Evolutionary conservation across 1,140 invertebrate genomes (phyloP).

Genomic region (Heliconius nattereri): DNA sequence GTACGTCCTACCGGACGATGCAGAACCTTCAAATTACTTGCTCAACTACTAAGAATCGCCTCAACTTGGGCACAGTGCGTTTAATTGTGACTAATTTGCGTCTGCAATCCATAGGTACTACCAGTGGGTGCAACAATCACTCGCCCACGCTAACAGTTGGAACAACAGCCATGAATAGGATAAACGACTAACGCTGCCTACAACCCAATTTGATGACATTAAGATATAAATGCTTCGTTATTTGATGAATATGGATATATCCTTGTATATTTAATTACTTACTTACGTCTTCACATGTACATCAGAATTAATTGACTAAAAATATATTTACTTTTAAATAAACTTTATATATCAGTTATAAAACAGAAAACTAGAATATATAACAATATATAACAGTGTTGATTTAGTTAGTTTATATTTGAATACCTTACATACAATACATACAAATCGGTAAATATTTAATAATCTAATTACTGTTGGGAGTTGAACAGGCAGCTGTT

Average conservation of each 20-base stretch:
- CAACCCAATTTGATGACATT: constrained; percentile 41
- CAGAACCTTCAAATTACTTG: neutral
- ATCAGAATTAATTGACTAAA: neutral
- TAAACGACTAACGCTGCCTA: constrained; percentile 46
- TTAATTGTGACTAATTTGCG: constrained; percentile 66
- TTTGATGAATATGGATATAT: neutral
- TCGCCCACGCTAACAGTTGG: constrained; percentile 54
- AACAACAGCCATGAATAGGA: constrained; percentile 60
- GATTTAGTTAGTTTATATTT: neutral
- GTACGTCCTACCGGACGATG: neutral
- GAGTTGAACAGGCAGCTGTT: constrained; percentile 19
- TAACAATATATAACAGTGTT: too few species aligned
- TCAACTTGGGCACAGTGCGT: constrained; percentile 36
- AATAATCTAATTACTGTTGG: neutral
- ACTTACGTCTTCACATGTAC: neutral
- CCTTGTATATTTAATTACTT: neutral
- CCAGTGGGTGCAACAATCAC: constrained; percentile 68
- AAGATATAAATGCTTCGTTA: constrained; percentile 17
- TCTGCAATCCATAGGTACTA: constrained; percentile 58
- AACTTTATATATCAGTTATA: too few species aligned
- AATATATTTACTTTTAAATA: too few species aligned
- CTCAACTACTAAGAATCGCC: constrained; percentile 23
- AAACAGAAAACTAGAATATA: too few species aligned
- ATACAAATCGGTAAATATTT: neutral
- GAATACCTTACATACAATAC: neutral